Conservation (phyloP, 2,113 vertebrate species). For the Protobothrops flavoviridis region DNA sequence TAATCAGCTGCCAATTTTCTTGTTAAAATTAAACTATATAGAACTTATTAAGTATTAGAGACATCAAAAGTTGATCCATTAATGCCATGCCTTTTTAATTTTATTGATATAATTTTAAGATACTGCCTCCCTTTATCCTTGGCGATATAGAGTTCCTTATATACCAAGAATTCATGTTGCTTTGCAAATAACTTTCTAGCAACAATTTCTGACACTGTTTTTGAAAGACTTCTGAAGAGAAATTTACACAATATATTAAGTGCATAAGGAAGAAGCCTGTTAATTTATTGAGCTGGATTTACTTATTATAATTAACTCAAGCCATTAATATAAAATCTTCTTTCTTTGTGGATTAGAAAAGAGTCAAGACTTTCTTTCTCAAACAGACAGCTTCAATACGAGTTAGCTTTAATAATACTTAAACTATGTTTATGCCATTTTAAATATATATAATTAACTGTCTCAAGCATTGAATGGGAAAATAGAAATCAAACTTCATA, state of each 20-base stretch:
- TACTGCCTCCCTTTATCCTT: slow-evolving; percentile 18
- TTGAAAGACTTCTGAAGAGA: slow-evolving; percentile 50
- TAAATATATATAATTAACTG: not conserved
- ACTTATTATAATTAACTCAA: not conserved
- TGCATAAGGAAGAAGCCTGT: not conserved
- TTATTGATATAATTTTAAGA: slow-evolving; percentile 47
- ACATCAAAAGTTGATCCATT: slow-evolving; percentile 52
- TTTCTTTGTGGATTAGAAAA: slow-evolving; percentile 53
- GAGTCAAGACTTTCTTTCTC: not conserved
- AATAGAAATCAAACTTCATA: not conserved
- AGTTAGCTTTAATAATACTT: not conserved
- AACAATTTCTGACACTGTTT: slow-evolving; percentile 64
- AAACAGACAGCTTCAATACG: not conserved
- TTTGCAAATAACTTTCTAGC: slow-evolving; percentile 64
- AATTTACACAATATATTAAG: slow-evolving; percentile 4
- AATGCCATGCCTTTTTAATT: not conserved
- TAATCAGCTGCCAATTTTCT: slow-evolving; percentile 69
- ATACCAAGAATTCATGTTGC: slow-evolving; percentile 59
- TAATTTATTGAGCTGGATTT: not conserved
- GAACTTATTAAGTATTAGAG: slow-evolving; percentile 50
- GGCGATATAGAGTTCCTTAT: slow-evolving; percentile 60
- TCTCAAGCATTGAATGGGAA: not conserved
- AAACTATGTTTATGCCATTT: not conserved
- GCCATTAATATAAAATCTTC: slow-evolving; percentile 50
- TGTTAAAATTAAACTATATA: slow-evolving; percentile 53